phyloP scores from a whole-genome alignment of 2,113 vertebrate species.

The Plecotus auritus region DNA sequence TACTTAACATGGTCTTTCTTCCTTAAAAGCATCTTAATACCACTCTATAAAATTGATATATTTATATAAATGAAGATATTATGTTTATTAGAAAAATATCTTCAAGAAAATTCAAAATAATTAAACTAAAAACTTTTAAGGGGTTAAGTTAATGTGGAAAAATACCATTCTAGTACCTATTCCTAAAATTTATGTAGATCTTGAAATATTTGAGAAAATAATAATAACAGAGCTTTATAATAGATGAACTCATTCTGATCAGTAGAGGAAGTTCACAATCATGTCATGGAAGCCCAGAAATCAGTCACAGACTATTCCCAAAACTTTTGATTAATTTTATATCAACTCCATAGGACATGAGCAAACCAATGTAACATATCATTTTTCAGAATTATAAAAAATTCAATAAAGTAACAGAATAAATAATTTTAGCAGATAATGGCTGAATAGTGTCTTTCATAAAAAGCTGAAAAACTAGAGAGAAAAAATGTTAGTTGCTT shows the following conservation, averaged over 20 bases:
- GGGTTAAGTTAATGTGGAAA: background rate
- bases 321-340: background rate
- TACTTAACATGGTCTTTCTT: background rate
- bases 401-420: background rate
- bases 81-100: background rate
- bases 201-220: background rate
- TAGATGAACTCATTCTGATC: background rate
- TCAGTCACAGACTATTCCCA: background rate
- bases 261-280: background rate
- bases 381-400: background rate
- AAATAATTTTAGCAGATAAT: background rate
- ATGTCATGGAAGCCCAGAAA: background rate
- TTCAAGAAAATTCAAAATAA: background rate
- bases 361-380: background rate
- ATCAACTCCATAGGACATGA: background rate
- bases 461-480: background rate
- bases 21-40: background rate
- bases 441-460: background rate
- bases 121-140: background rate
- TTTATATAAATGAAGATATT: background rate
- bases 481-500: background rate
- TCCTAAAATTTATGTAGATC: background rate
- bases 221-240: background rate
- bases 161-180: background rate
- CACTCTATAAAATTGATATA: background rate